Percentiles rank a stretch among this genome's conserved stretches.
phyloP scores from a whole-genome alignment of 2,797 vertebrate species.

The Cirrhinus molitorella region DNA sequence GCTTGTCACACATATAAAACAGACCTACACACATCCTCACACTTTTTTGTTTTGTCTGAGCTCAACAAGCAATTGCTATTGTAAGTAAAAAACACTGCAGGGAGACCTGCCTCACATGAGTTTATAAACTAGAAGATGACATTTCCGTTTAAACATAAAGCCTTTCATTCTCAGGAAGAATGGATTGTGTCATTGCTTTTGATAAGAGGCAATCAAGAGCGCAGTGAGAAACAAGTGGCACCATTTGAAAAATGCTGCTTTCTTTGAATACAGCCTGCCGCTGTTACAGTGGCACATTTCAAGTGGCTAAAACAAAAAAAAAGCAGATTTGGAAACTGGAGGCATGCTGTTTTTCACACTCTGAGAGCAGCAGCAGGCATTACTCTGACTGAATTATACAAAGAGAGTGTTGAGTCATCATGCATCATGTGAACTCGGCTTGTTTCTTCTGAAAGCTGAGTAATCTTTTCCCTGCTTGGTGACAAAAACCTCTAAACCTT shows the following conservation, averaged over 20 bases:
- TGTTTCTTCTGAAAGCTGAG: conserved; percentile 20
- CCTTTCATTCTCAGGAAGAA: neutral
- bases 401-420: conserved; percentile 36
- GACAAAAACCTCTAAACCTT: neutral
- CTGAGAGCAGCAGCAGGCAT: conserved; percentile 30
- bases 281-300: conserved; percentile 15
- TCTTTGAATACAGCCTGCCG: neutral
- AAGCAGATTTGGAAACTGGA: neutral
- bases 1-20: neutral
- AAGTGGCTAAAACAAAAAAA: conserved; percentile 17
- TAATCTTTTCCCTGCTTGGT: neutral
- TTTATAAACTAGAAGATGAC: neutral
- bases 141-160: conserved; percentile 11
- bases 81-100: neutral
- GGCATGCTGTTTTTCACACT: conserved; percentile 5
- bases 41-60: neutral
- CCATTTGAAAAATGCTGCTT: conserved; percentile 3
- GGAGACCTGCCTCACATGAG: neutral
- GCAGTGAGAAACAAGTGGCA: conserved; percentile 4
- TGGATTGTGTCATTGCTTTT: neutral
- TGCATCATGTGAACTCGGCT: conserved; percentile 21
- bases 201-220: conserved; percentile 1
- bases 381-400: conserved; percentile 19
- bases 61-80: neutral
- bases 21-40: neutral